Evolutionary conservation across 2,888 invertebrate species (phyloP), one percentile per base, ranked within the genome.

Genomic region (Rhingia rostrata): DNA sequence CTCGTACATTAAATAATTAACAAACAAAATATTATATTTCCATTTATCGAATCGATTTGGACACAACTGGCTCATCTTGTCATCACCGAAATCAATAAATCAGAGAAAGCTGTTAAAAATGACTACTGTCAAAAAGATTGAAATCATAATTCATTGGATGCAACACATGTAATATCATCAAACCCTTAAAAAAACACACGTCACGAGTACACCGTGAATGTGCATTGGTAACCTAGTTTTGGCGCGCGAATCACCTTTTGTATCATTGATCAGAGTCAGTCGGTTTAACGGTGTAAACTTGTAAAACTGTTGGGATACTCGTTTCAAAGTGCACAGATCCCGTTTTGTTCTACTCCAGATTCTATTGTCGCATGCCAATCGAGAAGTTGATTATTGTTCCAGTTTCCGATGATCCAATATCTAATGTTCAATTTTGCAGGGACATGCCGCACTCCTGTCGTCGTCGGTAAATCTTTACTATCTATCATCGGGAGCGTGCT

Each of bases 301-400:
- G 73, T 73, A 63, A 75, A 81, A 53, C 75, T 12, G 49, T 67
- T 77, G n/a, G 22, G 54, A 64, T 61, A 56, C 54, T 78, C 43
- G 72, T 43, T 72, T 53, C 30, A 41, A 66, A 82, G 60, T 80
- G 79, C 60, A 78, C 45, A 6, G 53, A 53, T 83, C 67, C 83
- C 83, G 83, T 83, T 83, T 33, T 79, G 79, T 79, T 83, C 79
- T 79, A 83, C 79, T 83, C 83, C 43, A 83, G 83, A 83, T 83
- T 83, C 83, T 64, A 64, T 79, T 78, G 83, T 73, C 79, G 72
- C 81, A 78, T 78, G 82, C 78, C 81, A 58, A 70, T 70, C 70
- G 81, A 74, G 9, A 53, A 69, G 60, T 47, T 63, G 56, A 61
- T 74, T 74, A 37, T 33, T 58, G 10, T n/a, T 6, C 49, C 32